Evolutionary conservation across 2,797 vertebrate species (phyloP), one percentile per base, ranked within the genome.

Genomic region (Poeciliopsis paucimaculata): DNA sequence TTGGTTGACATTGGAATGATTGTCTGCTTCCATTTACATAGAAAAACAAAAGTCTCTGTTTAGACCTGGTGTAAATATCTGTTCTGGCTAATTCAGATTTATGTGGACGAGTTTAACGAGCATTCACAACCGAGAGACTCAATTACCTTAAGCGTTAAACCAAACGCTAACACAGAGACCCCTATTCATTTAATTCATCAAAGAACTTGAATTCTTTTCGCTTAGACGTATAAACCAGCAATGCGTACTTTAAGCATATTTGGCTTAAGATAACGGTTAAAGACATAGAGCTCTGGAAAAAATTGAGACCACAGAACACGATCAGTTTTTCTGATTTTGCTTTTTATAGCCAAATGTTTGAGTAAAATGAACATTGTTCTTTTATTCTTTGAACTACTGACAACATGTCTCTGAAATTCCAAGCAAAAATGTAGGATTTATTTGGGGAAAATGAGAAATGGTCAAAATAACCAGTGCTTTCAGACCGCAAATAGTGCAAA

Each of bases 21-120:
- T 28, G 47, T 80, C 28, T 26, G 12, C 5, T 20, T 51, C 45
- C 34, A 77, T n/a, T 72, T 75, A 20, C 76, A 77, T 78, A 28
- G 16, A 23, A 80, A 70, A 41, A 51, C 13, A 15, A 71, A 34
- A 28, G 8, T 45, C 5, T 13, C 26, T n/a, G 41, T 71, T 71
- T 5, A 45, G 68, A 15, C 64, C 64, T 68, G 36, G 20, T 26
- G 2, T 23, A 26, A 68, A 68, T 20, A 68, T 13, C 20, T 13
- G 36, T 68, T 41, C 36, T 41, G 36, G 36, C 20, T 39, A 36
- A 68, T 68, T 36, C 66, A 68, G 66, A 68, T 26, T 1, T 6
- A 41, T 5, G 39, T 43, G 13, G 66, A 41, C 4, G 9, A 1
- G 20, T 39, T 66, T 36, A 39, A 68, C 9, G 9, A 26, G 9